Evolutionary conservation across 2,113 vertebrate genomes (phyloP).

Genomic region (Speoplatyrhinus poulsoni): DNA sequence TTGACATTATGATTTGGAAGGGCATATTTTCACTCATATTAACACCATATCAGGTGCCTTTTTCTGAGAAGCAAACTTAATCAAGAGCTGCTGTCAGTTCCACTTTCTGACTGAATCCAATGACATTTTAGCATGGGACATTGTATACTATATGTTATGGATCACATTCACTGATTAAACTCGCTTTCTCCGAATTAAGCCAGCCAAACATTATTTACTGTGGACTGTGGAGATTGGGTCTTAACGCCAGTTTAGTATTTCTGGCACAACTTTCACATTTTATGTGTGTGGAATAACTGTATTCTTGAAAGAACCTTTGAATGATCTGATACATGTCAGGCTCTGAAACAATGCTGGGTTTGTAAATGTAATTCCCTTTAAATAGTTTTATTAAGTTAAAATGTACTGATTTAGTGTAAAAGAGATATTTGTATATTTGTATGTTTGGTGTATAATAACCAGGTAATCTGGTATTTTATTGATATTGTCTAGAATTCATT

Average conservation of each 20-base stretch:
- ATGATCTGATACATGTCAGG: slow-evolving; percentile 47
- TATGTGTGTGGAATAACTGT: slow-evolving; percentile 40
- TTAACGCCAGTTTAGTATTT: slow-evolving; percentile 49
- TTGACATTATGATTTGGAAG: slow-evolving; percentile 11
- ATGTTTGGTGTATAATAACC: slow-evolving; percentile 18
- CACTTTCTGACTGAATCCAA: neutral
- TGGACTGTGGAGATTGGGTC: slow-evolving; percentile 47
- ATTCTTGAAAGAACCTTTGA: slow-evolving; percentile 40
- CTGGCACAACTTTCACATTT: slow-evolving; percentile 41
- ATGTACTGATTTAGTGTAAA: slow-evolving; percentile 47
- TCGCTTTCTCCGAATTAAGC: slow-evolving; percentile 16
- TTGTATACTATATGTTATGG: slow-evolving; percentile 3
- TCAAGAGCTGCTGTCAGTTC: neutral
- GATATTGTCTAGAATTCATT: slow-evolving; percentile 14
- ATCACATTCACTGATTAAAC: slow-evolving; percentile 8
- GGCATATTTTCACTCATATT: neutral
- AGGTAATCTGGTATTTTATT: slow-evolving; percentile 36
- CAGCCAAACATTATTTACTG: slow-evolving; percentile 51
- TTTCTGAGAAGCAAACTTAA: neutral
- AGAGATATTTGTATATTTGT: slow-evolving; percentile 24
- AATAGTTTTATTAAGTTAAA: slow-evolving; percentile 22
- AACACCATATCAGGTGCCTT: neutral
- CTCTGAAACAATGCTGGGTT: slow-evolving; percentile 53
- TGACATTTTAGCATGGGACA: slow-evolving; percentile 10
- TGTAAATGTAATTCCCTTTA: slow-evolving; percentile 43